Base-by-base conservation (phyloP, 2,797 vertebrate species). In the Tragelaphus oryx region DNA sequence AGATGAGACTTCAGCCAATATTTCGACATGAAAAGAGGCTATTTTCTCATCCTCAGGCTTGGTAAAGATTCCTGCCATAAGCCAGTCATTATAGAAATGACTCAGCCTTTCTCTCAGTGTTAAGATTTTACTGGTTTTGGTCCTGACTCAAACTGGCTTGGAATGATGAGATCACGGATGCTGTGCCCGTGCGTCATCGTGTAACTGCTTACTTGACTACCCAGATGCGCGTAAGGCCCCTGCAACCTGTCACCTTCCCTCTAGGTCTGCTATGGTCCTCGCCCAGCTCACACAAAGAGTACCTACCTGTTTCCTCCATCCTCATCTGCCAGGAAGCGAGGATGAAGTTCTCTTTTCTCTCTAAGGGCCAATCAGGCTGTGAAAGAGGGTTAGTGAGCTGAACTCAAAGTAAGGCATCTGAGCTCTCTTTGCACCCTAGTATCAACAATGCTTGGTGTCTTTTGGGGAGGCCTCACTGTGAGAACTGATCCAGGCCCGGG, bases 71-170 rank as follows among this genome's bases (percentile, higher is more conserved):
- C 22, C 12, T 46, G 62, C 86, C n/a, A 5, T 33, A 54, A 95
- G 50, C 54, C 93, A 59, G 76, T 50, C 87, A 75, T 93, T 81
- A 74, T 81, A 62, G 87, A 85, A 82, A 60, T 97, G 96, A 97
- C 87, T 97, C 95, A 96, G 37, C 7, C 28, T 62, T 89, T 86
- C 92, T 89, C 65, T 92, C 71, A 26, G 13, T 18, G 80, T 80
- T 95, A 94, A 93, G 24, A 50, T 68, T 84, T 96, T 68, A 83
- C 78, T 71, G 41, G 50, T 80, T 95, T 87, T 52, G 60, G 26
- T 83, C n/a, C 91, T 96, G 89, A 97, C 78, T 97, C 95, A 92
- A 6, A 37, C 57, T 55, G 78, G 76, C 76, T 68, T 0, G 2
- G 76, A 87, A 71, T 76, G 78, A 65, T 44, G 16, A 88, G 41